Base-by-base conservation (phyloP, 37 sponge, comb jelly and placozoan genomes). In the Amphimedon queenslandica region DNA sequence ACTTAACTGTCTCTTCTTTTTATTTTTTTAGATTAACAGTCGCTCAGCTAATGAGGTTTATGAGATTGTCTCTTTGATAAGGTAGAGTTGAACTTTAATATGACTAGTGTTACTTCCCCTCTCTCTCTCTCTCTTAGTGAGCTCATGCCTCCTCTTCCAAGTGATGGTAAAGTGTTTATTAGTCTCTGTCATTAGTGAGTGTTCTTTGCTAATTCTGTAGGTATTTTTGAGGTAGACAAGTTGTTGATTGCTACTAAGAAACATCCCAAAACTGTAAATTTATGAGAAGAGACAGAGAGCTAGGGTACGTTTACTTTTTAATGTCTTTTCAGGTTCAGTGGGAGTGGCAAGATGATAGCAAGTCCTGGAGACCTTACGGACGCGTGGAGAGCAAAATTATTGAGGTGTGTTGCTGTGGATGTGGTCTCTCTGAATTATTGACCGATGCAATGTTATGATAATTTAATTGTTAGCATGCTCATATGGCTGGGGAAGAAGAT, bases 111-210 rank as follows among this genome's bases (percentile, higher is more conserved):
- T n/a, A n/a, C n/a, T n/a, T 36, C 29, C 53, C 53, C 53, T 47
- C 38, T 74, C 21, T 74, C 6, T 21, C 36, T 74, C 38, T 60
- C 21, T 6, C 23, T 13, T 55, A 93, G 91, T 76, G 87, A 80
- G 33, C 76, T 90, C 61, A 40, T 94, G 57, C 90, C 94, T 29
- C 82, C 83, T 4, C 67, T 93, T 18, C 94, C 94, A 5, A 84
- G 33, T 10, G 83, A 73, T 47, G 86, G 92, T 92, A 30, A 73
- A 85, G 16, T 63, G n/a, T 23, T 63, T 63, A 47, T 47, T 18
- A 47, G 53, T 47, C 53, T 47, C 53, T 47, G 53, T 47, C 53
- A 47, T 47, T 18, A 47, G 53, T 8, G 53, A 13, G 8, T 47
- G 13, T 18, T 47, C 53, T 13, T 18, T 47, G 53, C 13, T 47